Evolutionary conservation across 2,888 invertebrate genomes (phyloP), one percentile per base, ranked within the genome.

Genomic region (Rhagophthalmus giganteus): DNA sequence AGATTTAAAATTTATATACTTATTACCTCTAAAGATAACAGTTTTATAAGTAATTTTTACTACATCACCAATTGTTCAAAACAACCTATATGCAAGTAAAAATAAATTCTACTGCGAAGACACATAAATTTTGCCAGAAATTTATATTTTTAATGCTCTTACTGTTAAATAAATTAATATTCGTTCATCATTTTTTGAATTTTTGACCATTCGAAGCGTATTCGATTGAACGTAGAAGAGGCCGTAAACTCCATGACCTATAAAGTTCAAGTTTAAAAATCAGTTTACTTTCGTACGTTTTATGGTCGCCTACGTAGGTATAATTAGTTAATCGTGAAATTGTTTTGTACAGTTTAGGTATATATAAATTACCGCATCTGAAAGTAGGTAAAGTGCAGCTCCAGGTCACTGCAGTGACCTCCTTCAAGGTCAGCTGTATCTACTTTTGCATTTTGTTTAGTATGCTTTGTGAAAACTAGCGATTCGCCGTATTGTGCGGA

Each of bases 371-470:
- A 42, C 53, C 41, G 58, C 58, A 59, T 60, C 58, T 62, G 61
- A 65, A 72, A 71, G 72, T 73, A 71, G 72, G 72, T 70, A 63
- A 71, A 68, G 66, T 69, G 69, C 69, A 67, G 61, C 69, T 68
- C 61, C 69, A 65, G 70, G 71, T 71, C 70, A 69, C 61, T 68
- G 70, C 71, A 70, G 67, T 71, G 67, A 72, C 72, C 72, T 72
- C 71, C 63, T 69, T 72, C 72, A 73, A 72, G 73, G 73, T 70
- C 71, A 71, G 62, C 57, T 61, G 54, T 62, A 67, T 63, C 67
- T 69, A 64, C 66, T 67, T 64, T 60, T 69, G 61, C 63, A 54
- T 34, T 44, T 38, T 37, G 20, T 20, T 7, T 5, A 5, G 20
- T 20, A 7, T 20, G 3, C 20, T 20, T 7, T n/a, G n/a, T n/a